These are phyloP conservation scores for Epinephelus coioides DNA, from an alignment of 2,797 vertebrate species.

Conservation along the genomic window DNA sequence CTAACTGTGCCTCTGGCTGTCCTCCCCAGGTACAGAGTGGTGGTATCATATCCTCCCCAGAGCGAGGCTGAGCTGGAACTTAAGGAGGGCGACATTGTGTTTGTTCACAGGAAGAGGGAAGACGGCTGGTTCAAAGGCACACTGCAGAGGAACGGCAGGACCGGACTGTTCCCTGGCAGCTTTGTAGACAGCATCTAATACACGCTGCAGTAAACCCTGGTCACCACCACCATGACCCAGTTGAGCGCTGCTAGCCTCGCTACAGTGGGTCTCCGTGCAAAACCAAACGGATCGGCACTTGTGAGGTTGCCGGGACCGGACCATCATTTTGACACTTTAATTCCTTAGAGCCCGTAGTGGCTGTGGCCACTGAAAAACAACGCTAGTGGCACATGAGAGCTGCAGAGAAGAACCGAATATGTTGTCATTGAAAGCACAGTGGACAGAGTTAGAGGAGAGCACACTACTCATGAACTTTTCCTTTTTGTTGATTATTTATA, in stretches of 20 bases:
- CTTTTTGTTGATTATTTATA: slow-evolving; percentile 83
- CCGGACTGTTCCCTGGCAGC: slow-evolving; percentile 98
- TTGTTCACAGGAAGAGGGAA: slow-evolving; percentile 97
- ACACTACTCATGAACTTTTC: slow-evolving; percentile 73
- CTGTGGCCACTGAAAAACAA: slow-evolving; percentile 23
- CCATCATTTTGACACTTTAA: slow-evolving; percentile 39
- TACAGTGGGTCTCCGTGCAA: neutral
- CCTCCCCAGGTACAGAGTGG: slow-evolving; percentile 92
- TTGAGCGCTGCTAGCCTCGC: slow-evolving; percentile 32
- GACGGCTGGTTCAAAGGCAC: slow-evolving; percentile 99
- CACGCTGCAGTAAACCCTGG: slow-evolving; percentile 1
- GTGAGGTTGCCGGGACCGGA: neutral
- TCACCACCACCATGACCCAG: neutral
- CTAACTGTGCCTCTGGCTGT: slow-evolving; percentile 43
- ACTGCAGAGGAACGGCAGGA: slow-evolving; percentile 96
- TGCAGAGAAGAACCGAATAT: slow-evolving; percentile 38
- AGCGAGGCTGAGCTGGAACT: slow-evolving; percentile 99
- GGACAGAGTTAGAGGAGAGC: slow-evolving; percentile 65
- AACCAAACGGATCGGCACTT: slow-evolving; percentile 35
- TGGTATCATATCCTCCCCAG: slow-evolving; percentile 98
- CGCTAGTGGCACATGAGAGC: slow-evolving; percentile 25
- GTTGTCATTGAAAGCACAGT: slow-evolving; percentile 64
- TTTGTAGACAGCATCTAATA: slow-evolving; percentile 96
- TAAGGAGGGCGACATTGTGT: slow-evolving; percentile 98
- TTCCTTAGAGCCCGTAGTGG: slow-evolving; percentile 11